Base-by-base conservation (phyloP, 2,888 invertebrate genomes). In the Sisyra terminalis region DNA sequence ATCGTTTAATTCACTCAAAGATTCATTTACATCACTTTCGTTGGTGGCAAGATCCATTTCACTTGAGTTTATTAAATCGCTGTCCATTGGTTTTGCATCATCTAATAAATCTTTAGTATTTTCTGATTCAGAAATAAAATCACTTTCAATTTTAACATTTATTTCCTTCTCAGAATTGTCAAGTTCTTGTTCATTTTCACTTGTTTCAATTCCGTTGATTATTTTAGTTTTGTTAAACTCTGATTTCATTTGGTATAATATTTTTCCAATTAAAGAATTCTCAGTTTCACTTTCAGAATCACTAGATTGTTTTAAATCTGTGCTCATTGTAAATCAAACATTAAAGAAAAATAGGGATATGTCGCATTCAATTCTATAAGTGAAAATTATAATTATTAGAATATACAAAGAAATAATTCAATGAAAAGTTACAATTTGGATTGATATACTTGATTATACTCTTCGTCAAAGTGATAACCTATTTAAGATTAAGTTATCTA, bases 221-320 rank as follows among this genome's bases (percentile, higher is more conserved):
- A 40, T 6, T 16, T n/a, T 13, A 35, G 52, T 46, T 43, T 51
- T 55, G 50, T 58, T 60, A 46, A 61, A 60, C 42, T 58, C 57
- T 43, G 52, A 55, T 50, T 61, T 61, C 61, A 61, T 61, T 53
- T 60, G 57, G 24, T 55, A 57, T 42, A 61, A 48, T 41, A 61
- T 49, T 50, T 57, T 55, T 44, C 53, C 53, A 44, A 60, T 58
- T 47, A 60, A 55, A 10, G 48, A 47, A 40, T 48, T 49, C 16
- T 46, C 46, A 30, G 37, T 3, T 14, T 39, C 46, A 36, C 29
- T 39, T 29, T 34, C 39, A 15, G 44, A 46, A 39, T 49, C 48
- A 37, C 31, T 40, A 30, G 40, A 48, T 42, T 44, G 15, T 15
- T 37, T 18, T 37, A 24, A 5, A 24, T 24, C 24, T 24, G 24